A percentile compares a stretch with the other conserved stretches of the same genome.
Conservation (phyloP, 2,888 invertebrate species). For the Oxyteleia sp. region DNA sequence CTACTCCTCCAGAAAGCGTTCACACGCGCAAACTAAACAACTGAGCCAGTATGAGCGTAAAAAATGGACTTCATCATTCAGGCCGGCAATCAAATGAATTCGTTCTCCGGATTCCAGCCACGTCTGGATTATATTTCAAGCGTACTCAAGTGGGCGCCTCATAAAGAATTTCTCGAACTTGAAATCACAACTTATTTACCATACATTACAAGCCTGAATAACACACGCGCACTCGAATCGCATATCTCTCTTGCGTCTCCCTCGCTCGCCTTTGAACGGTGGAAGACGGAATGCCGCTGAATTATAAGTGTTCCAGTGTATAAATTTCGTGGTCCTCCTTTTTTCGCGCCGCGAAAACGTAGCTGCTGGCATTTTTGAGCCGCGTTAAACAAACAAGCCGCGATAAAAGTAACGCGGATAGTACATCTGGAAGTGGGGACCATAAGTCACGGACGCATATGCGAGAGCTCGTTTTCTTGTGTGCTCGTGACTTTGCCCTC, state of each 20-base stretch:
- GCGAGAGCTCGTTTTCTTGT: conserved; percentile 80
- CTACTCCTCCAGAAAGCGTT: conserved; percentile 5
- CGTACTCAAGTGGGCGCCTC: conserved; percentile 60
- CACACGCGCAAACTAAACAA: no score
- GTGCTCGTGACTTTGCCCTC: conserved; percentile 72
- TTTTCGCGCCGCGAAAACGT: conserved; percentile 45
- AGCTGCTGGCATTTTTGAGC: conserved; percentile 69
- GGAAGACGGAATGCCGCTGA: conserved; percentile 32
- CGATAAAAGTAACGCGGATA: conserved; percentile 86
- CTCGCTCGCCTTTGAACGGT: background rate
- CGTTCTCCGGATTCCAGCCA: conserved; percentile 11
- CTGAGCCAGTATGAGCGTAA: conserved; percentile 1
- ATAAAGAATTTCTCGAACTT: conserved; percentile 66
- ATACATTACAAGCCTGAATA: conserved; percentile 32
- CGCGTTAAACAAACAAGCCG: conserved; percentile 86
- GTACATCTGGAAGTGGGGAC: conserved; percentile 87
- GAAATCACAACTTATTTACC: conserved; percentile 49
- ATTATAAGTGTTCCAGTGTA: conserved; percentile 41
- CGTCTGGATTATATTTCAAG: conserved; percentile 60
- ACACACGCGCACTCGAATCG: conserved; percentile 12
- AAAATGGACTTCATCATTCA: conserved; percentile 32
- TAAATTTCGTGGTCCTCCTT: conserved; percentile 42
- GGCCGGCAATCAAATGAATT: conserved; percentile 28
- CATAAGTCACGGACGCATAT: conserved; percentile 87
- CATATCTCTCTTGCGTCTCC: conserved; percentile 34